phyloP scores from a whole-genome alignment of 2,888 invertebrate genomes.

The Ecdyonurus torrentis region DNA sequence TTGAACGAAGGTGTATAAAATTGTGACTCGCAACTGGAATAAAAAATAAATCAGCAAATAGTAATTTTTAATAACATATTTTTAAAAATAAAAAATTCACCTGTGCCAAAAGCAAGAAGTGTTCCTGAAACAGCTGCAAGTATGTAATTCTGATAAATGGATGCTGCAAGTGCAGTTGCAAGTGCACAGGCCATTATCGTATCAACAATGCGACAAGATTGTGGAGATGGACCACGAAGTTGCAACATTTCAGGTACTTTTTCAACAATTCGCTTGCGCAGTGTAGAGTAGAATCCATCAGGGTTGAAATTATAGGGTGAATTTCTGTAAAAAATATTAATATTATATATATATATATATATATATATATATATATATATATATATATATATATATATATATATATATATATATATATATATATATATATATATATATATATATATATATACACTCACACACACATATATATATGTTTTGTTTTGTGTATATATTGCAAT shows the following conservation, averaged over 20 bases:
- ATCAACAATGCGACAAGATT: not conserved
- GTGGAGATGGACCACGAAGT: not conserved
- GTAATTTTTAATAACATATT: not conserved
- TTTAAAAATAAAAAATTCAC: too few species aligned
- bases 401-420: too few species aligned
- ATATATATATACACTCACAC: too few species aligned
- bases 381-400: too few species aligned
- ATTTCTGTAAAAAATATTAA: slow-evolving; percentile 39
- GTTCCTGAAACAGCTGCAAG: not conserved
- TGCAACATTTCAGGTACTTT: not conserved
- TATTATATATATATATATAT: too few species aligned
- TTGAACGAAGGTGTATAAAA: slow-evolving; percentile 57
- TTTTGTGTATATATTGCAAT: too few species aligned
- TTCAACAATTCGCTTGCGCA: slow-evolving; percentile 30
- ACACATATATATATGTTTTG: too few species aligned
- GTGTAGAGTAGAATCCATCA: slow-evolving; percentile 54
- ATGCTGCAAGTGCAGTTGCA: not conserved
- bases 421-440: too few species aligned
- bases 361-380: too few species aligned
- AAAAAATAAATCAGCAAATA: not conserved
- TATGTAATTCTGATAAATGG: not conserved
- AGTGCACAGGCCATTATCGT: not conserved
- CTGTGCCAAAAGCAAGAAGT: not conserved
- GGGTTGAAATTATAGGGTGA: slow-evolving; percentile 56
- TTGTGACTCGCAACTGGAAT: slow-evolving; percentile 47